Conservation (phyloP, 2,113 vertebrate genomes). For the Tragelaphus buxtoni region DNA sequence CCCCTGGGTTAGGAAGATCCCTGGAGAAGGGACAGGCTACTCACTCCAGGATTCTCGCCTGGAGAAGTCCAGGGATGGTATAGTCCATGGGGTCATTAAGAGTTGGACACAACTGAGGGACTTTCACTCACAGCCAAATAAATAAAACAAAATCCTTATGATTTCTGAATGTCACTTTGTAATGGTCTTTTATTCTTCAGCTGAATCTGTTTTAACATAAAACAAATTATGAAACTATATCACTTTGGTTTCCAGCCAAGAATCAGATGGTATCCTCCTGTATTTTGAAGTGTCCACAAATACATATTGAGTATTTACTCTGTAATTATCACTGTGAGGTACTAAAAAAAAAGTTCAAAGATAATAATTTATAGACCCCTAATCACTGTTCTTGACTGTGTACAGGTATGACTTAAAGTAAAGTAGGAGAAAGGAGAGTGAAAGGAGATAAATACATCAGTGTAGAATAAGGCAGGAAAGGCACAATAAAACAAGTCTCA, state of each 20-base stretch:
- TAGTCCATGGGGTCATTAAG: not conserved
- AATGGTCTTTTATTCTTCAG: not conserved
- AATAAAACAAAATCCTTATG: not conserved
- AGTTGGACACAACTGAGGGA: not conserved
- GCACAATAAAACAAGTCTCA: not conserved
- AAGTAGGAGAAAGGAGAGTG: not conserved
- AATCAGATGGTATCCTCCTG: not conserved
- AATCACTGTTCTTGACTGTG: not conserved
- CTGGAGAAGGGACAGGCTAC: not conserved
- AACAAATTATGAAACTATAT: not conserved
- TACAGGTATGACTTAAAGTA: not conserved
- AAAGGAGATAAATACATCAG: not conserved
- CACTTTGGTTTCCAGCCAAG: not conserved
- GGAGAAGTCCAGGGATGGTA: not conserved
- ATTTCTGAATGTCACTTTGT: not conserved
- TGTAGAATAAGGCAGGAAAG: not conserved
- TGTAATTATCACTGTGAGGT: not conserved
- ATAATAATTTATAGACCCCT: not conserved
- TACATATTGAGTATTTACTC: not conserved
- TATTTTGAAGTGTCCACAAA: not conserved
- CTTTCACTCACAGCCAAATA: not conserved
- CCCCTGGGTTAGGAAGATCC: not conserved
- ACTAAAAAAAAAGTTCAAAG: not conserved
- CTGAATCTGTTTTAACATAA: not conserved
- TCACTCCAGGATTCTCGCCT: not conserved